A percentile compares a stretch with the other conserved stretches of the same genome.
Conservation (phyloP, 64 coral and sea anemone species). For the Montipora efflorescens region DNA sequence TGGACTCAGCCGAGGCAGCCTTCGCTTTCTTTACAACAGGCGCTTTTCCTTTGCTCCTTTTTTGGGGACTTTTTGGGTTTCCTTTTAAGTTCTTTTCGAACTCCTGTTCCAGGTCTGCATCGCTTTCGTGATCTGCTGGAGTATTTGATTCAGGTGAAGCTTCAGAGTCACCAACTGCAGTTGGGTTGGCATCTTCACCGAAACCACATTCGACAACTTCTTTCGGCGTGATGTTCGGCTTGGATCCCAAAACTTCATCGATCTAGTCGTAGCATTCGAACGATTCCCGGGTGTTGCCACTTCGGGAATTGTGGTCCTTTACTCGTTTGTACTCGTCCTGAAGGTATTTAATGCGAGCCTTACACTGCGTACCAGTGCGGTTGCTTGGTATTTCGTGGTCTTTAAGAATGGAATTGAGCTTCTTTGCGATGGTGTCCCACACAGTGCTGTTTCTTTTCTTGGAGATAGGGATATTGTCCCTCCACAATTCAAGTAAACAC, state of each 20-base stretch:
- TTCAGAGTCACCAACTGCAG: conserved; percentile 2
- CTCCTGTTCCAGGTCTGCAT: conserved; percentile 57
- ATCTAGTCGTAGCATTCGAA: conserved; percentile 66
- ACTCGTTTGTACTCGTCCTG: conserved; percentile 68
- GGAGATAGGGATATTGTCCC: conserved; percentile 48
- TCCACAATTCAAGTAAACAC: conserved; percentile 59
- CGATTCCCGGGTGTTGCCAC: conserved; percentile 56
- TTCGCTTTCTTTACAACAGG: conserved; percentile 57
- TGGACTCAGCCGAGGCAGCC: conserved; percentile 1
- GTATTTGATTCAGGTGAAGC: conserved; percentile 14
- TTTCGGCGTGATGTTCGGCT: conserved; percentile 33
- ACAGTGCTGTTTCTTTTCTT: conserved; percentile 56
- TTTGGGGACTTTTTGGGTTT: conserved; percentile 7
- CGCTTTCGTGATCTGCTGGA: conserved; percentile 23
- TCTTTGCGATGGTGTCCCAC: conserved; percentile 45
- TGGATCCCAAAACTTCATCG: conserved; percentile 64
- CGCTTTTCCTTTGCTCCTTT: conserved; percentile 41
- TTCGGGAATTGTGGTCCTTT: conserved; percentile 27
- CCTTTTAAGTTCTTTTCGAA: conserved; percentile 32
- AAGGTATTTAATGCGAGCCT: conserved; percentile 28
- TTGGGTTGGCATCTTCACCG: conserved; percentile 30
- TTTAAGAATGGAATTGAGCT: conserved; percentile 22
- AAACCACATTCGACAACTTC: conserved; percentile 59
- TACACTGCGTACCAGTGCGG: conserved; percentile 64
- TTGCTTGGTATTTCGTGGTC: conserved; percentile 31